Conservation (phyloP, 2,888 invertebrate genomes). For the Macaria notata region DNA sequence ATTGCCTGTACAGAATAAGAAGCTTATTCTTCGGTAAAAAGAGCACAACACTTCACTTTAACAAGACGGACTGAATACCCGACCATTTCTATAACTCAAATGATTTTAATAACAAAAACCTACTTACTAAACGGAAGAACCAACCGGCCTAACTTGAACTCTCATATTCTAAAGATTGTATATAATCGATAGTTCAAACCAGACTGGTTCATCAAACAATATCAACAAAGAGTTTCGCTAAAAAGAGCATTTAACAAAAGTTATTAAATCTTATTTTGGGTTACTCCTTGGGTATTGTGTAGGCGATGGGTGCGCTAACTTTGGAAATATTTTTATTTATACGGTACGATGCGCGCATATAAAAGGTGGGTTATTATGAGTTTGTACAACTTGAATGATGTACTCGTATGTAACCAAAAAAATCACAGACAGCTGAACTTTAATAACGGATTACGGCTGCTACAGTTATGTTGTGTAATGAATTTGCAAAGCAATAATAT, state of each 20-base stretch:
- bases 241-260: slow-evolving; percentile 74
- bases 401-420: neutral
- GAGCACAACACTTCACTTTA: slow-evolving; percentile 15
- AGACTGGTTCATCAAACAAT: slow-evolving; percentile 49
- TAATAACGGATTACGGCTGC: no score
- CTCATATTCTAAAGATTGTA: slow-evolving; percentile 26
- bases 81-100: slow-evolving; percentile 35
- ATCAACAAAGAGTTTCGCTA: slow-evolving; percentile 58
- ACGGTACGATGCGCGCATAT: slow-evolving; percentile 13
- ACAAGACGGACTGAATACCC: slow-evolving; percentile 36
- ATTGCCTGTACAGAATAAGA: no score
- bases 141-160: slow-evolving; percentile 45
- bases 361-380: slow-evolving; percentile 12
- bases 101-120: slow-evolving; percentile 64
- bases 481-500: no score
- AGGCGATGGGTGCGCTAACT: slow-evolving; percentile 46
- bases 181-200: slow-evolving; percentile 34
- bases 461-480: no score
- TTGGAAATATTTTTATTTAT: slow-evolving; percentile 28
- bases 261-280: slow-evolving; percentile 74
- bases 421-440: neutral
- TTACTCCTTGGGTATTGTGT: slow-evolving; percentile 47
- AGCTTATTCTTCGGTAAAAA: no score
- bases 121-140: slow-evolving; percentile 61
- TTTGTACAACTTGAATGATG: neutral